Evolutionary conservation across 2,113 vertebrate species (phyloP).

Genomic region (Dipodomys stephensi): DNA sequence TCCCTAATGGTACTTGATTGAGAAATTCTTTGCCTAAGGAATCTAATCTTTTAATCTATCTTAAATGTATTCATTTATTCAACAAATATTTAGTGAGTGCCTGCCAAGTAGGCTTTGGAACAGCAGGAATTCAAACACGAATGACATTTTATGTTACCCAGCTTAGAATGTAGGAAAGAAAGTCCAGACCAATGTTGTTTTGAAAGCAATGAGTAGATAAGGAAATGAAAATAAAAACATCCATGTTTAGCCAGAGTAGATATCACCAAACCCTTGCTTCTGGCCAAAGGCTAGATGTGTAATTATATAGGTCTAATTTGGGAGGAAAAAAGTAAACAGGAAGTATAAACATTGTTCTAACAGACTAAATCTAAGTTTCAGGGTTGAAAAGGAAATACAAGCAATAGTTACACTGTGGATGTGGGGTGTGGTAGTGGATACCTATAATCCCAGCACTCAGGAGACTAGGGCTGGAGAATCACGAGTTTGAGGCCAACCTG

Average conservation of each 20-base stretch:
- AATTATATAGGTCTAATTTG: conserved; percentile 29
- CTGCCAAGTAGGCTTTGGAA: not conserved
- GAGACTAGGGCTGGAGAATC: no score
- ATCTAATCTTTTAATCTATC: conserved; percentile 33
- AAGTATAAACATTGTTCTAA: conserved; percentile 62
- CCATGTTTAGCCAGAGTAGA: not conserved
- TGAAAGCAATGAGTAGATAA: conserved; percentile 41
- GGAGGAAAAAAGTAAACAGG: conserved; percentile 19
- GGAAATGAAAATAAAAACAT: conserved; percentile 64
- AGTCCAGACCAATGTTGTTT: conserved; percentile 21
- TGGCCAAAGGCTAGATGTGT: conserved; percentile 21
- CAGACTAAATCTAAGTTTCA: conserved; percentile 65
- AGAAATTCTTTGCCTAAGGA: conserved; percentile 27
- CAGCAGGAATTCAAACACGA: conserved; percentile 19
- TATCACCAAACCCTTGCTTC: not conserved
- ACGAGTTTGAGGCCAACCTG: no score
- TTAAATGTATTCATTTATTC: conserved; percentile 29
- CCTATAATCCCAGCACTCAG: no score
- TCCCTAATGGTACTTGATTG: not conserved
- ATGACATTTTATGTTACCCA: not conserved
- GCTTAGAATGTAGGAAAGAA: conserved; percentile 33
- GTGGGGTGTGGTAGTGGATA: not conserved
- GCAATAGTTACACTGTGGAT: conserved; percentile 42
- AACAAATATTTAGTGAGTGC: conserved; percentile 48
- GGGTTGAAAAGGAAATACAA: conserved; percentile 24